These are phyloP conservation scores for Pogonus chalceus DNA, from an alignment of 1,140 invertebrate genomes.

Conservation along the genomic window DNA sequence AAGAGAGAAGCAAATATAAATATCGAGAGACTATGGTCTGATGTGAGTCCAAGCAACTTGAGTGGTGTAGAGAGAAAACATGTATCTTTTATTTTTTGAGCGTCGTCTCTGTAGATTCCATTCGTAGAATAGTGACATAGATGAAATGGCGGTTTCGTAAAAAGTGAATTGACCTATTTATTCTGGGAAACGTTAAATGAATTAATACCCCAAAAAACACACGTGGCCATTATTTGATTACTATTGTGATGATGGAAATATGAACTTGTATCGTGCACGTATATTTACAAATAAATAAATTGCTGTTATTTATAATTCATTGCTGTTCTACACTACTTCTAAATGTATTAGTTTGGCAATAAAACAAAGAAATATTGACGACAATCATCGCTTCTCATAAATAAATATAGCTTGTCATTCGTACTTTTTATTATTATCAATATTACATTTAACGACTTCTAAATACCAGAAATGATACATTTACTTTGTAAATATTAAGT, in stretches of 20 bases:
- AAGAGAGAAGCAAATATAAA: background rate
- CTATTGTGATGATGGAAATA: background rate
- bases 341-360: too few relatives aligned
- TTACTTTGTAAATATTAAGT: too few relatives aligned
- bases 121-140: background rate
- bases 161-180: conserved; percentile 7
- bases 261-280: background rate
- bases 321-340: too few relatives aligned
- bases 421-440: too few relatives aligned
- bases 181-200: background rate
- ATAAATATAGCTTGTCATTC: too few relatives aligned
- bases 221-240: background rate
- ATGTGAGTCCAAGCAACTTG: too few relatives aligned
- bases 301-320: background rate
- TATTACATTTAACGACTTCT: too few relatives aligned
- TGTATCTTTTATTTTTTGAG: conserved; percentile 1
- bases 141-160: conserved; percentile 1
- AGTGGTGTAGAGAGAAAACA: background rate
- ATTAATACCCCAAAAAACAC: background rate
- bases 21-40: background rate
- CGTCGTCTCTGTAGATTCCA: background rate
- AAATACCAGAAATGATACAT: too few relatives aligned
- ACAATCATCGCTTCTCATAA: too few relatives aligned
- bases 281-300: background rate
- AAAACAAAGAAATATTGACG: too few relatives aligned